A percentile compares a stretch with the other conserved stretches of the same genome.
Evolutionary conservation across 2,797 vertebrate species (phyloP).

Genomic region (Argentina silus): DNA sequence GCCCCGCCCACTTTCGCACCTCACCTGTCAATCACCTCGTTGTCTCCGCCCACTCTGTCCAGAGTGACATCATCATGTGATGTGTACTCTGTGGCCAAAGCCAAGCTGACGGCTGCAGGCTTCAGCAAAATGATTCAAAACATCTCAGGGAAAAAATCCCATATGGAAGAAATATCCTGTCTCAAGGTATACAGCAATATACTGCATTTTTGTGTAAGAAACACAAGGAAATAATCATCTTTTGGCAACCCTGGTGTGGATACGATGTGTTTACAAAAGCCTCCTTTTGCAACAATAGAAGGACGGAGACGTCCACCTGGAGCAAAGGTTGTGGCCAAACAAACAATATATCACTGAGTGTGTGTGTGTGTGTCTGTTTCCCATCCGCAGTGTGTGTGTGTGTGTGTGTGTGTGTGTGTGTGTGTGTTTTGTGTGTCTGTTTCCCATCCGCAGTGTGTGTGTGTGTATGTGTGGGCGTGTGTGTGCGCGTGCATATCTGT

Average conservation of each 20-base stretch:
- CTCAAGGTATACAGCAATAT: constrained; percentile 27
- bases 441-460: constrained; percentile 54
- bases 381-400: no score
- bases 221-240: constrained; percentile 27
- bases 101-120: no score
- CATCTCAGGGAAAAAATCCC: no score
- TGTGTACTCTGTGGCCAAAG: constrained; percentile 38
- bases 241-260: constrained; percentile 30
- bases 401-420: not conserved
- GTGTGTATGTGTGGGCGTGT: constrained; percentile 21
- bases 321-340: constrained; percentile 48
- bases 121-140: no score
- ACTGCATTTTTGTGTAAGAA: constrained; percentile 3
- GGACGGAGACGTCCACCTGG: constrained; percentile 50
- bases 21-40: constrained; percentile 6
- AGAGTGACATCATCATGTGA: constrained; percentile 38
- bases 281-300: constrained; percentile 35
- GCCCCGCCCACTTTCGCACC: constrained; percentile 3
- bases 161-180: constrained; percentile 62
- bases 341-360: constrained; percentile 40
- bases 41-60: not conserved
- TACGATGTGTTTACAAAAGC: constrained; percentile 46
- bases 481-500: constrained; percentile 52
- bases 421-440: constrained; percentile 31
- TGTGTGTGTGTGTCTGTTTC: no score